Evolutionary conservation across 1,140 invertebrate genomes (phyloP).

Genomic region (Drosophila kepulauana): DNA sequence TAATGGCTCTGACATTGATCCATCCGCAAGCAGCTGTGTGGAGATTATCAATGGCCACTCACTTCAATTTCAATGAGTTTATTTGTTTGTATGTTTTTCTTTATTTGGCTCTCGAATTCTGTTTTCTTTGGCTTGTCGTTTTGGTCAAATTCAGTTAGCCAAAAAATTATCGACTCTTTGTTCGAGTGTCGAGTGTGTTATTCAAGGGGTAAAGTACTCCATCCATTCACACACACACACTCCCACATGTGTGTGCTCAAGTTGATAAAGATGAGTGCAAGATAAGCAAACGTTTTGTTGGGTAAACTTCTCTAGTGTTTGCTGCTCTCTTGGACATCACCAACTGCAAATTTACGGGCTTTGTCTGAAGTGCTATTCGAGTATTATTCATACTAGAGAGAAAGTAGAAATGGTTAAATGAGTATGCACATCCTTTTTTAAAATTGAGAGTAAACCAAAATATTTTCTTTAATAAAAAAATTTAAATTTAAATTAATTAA

Average conservation of each 20-base stretch:
- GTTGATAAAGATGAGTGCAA: constrained; percentile 54
- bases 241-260: constrained; percentile 2
- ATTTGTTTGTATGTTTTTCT: constrained; percentile 63
- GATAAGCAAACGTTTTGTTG: constrained; percentile 62
- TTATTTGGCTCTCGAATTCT: constrained; percentile 46
- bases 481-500: too few relatives aligned
- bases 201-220: constrained; percentile 14
- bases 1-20: constrained; percentile 57
- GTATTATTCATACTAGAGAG: constrained; percentile 20
- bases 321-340: constrained; percentile 32
- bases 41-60: constrained; percentile 26
- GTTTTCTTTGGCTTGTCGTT: constrained; percentile 54
- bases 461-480: neutral
- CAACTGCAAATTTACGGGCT: constrained; percentile 29
- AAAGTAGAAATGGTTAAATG: constrained; percentile 11
- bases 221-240: constrained; percentile 4
- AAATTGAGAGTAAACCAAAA: too few relatives aligned
- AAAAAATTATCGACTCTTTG: constrained; percentile 76
- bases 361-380: constrained; percentile 35
- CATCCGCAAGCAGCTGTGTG: constrained; percentile 15
- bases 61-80: constrained; percentile 64
- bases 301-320: constrained; percentile 51
- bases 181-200: constrained; percentile 45
- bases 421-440: neutral
- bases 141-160: constrained; percentile 72